phyloP scores from a whole-genome alignment of 2,113 vertebrate genomes.

The Sander lucioperca region DNA sequence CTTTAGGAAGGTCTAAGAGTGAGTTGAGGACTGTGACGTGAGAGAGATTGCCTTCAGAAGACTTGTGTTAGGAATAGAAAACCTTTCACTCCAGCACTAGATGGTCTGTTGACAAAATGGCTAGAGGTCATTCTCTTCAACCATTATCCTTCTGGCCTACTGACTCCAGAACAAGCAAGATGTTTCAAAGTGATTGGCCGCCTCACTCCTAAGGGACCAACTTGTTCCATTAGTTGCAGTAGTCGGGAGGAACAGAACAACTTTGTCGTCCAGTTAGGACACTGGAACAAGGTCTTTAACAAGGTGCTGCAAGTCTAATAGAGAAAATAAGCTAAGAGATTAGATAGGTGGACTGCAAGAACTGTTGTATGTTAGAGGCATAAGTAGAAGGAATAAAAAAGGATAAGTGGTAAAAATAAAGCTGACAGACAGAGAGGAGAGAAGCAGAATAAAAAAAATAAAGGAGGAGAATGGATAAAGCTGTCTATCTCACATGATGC shows the following conservation, averaged over 20 bases:
- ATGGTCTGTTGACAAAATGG: conserved; percentile 39
- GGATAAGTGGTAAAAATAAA: background rate
- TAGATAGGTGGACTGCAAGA: conserved; percentile 6
- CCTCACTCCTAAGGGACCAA: conserved; percentile 10
- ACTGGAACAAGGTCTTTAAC: conserved; percentile 29
- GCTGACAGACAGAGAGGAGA: background rate
- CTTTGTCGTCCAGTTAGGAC: conserved; percentile 52
- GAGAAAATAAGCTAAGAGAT: conserved; percentile 17
- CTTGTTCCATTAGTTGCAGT: conserved; percentile 46
- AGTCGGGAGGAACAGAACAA: conserved; percentile 42
- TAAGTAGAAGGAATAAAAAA: background rate
- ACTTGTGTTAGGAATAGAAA: conserved; percentile 7
- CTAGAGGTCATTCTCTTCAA: conserved; percentile 49
- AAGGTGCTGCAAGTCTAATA: conserved; percentile 11
- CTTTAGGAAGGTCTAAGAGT: background rate
- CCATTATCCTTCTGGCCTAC: conserved; percentile 36
- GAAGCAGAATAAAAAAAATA: conserved; percentile 2
- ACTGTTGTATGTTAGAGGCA: conserved; percentile 14
- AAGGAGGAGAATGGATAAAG: conserved; percentile 19
- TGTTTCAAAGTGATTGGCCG: conserved; percentile 38
- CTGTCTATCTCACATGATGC: conserved; percentile 29
- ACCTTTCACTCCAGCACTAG: conserved; percentile 4
- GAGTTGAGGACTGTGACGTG: background rate
- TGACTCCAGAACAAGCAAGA: conserved; percentile 55
- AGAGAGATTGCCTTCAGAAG: background rate